Evolutionary conservation across 2,797 vertebrate genomes (phyloP).

Genomic region (Orientallactaga sibirica): DNA sequence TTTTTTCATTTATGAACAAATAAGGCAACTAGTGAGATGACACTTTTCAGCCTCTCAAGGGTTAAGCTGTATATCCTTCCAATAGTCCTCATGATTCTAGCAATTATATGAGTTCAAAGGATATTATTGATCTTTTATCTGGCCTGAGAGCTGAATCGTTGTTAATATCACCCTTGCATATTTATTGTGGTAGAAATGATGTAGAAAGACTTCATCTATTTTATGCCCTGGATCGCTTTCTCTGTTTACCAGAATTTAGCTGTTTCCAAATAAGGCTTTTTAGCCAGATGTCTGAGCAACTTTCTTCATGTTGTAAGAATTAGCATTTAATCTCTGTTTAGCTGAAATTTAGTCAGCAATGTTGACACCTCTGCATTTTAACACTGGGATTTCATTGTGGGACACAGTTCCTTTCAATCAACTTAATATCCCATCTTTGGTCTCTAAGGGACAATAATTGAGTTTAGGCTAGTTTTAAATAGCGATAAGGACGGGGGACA

Average conservation of each 20-base stretch:
- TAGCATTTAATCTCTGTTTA: conserved; percentile 97
- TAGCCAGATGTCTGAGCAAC: conserved; percentile 91
- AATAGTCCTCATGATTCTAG: conserved; percentile 81
- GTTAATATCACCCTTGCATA: conserved; percentile 72
- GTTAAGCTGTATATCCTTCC: conserved; percentile 81
- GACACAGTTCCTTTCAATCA: conserved; percentile 95
- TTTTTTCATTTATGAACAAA: conserved; percentile 80
- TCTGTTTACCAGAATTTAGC: conserved; percentile 92
- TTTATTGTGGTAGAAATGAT: conserved; percentile 77
- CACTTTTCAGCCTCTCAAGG: conserved; percentile 76
- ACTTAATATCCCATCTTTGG: conserved; percentile 98
- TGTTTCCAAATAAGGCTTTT: conserved; percentile 92
- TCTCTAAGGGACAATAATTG: conserved; percentile 99
- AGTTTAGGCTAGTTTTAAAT: conserved; percentile 99
- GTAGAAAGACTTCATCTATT: conserved; percentile 86
- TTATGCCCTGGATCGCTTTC: conserved; percentile 91
- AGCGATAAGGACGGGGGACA: conserved; percentile 97
- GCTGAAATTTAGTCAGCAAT: conserved; percentile 95
- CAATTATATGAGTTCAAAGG: conserved; percentile 82
- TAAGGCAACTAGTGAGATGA: conserved; percentile 74
- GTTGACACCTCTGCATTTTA: conserved; percentile 95
- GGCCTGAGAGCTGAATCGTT: conserved; percentile 76
- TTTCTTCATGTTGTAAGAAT: conserved; percentile 92
- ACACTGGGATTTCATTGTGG: conserved; percentile 93
- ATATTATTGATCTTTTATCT: conserved; percentile 79